Evolutionary conservation across 2,797 vertebrate genomes (phyloP).

Genomic region (Phataginus tricuspis): DNA sequence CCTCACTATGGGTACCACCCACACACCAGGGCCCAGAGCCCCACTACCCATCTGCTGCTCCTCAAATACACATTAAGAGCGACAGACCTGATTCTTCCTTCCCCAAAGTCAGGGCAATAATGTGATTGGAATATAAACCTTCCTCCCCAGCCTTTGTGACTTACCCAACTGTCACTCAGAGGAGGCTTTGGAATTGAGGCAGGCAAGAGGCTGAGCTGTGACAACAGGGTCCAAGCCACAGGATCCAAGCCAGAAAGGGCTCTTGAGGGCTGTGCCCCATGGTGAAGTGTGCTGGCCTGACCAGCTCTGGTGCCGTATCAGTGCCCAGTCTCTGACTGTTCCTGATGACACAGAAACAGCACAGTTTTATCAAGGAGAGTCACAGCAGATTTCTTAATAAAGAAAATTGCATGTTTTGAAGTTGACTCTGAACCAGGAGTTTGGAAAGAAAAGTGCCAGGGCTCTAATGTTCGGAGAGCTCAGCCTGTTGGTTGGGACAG

Average conservation of each 20-base stretch:
- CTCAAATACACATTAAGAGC: neutral
- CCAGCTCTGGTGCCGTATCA: rapidly evolving
- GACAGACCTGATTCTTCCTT: neutral
- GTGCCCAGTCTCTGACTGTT: neutral
- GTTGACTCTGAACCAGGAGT: neutral
- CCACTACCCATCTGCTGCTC: neutral
- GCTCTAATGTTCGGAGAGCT: neutral
- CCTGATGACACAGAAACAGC: no score
- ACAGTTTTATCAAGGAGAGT: neutral
- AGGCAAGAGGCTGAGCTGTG: neutral
- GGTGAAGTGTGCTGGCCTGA: neutral
- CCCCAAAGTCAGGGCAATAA: neutral
- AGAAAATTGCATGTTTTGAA: neutral
- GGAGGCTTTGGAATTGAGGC: neutral
- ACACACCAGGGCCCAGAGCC: neutral
- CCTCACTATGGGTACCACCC: neutral
- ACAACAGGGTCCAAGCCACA: neutral
- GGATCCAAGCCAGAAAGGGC: neutral
- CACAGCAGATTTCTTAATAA: neutral
- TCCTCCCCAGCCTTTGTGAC: neutral
- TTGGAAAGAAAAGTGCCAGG: neutral
- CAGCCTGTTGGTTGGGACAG: neutral
- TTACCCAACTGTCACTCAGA: neutral
- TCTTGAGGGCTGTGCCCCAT: rapidly evolving
- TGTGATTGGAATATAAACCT: neutral